Evolutionary conservation across 2,797 vertebrate genomes (phyloP).

Genomic region (Myotis pilosus): DNA sequence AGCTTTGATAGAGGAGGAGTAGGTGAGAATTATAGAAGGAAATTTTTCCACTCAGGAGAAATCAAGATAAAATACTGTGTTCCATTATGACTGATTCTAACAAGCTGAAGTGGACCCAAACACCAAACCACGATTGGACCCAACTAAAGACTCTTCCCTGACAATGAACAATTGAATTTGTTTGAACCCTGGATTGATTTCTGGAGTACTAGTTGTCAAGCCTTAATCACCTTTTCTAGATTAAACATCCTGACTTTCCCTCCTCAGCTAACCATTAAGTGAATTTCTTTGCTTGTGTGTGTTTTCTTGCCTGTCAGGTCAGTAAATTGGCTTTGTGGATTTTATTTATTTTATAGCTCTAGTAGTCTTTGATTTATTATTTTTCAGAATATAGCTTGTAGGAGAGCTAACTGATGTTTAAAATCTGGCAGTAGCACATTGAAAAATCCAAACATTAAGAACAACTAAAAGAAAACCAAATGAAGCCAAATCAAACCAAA

Average conservation of each 20-base stretch:
- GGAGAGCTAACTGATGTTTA: not conserved
- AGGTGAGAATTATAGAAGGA: not conserved
- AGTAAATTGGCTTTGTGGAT: not conserved
- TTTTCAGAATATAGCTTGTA: not conserved
- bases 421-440: not conserved
- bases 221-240: not conserved
- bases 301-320: not conserved
- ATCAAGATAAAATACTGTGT: not conserved
- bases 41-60: not conserved
- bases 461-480: not conserved
- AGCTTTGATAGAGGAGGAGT: not conserved
- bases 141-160: not conserved
- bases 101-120: not conserved
- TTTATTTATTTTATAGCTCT: conserved; percentile 17
- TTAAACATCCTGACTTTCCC: not conserved
- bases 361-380: conserved; percentile 8
- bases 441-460: not conserved
- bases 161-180: not conserved
- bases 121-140: not conserved
- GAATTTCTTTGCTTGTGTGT: not conserved
- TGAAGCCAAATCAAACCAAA: not conserved
- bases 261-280: not conserved
- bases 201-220: not conserved
- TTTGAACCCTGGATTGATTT: not conserved
- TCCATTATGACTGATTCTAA: not conserved